Percentiles rank a stretch among this genome's conserved stretches.
Conservation (phyloP, 2,797 vertebrate genomes). For the Alfaro cultratus region DNA sequence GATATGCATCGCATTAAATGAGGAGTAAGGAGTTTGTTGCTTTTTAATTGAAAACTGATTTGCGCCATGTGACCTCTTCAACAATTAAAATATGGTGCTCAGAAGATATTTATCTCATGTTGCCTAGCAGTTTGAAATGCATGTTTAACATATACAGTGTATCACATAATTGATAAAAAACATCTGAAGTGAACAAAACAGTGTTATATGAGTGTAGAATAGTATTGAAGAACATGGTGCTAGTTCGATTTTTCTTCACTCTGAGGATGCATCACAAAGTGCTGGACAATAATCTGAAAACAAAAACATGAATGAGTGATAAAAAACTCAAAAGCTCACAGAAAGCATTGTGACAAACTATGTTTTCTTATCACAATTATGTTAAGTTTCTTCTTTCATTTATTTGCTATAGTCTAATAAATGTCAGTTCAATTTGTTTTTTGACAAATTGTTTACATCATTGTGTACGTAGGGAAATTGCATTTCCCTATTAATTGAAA, state of each 20-base stretch:
- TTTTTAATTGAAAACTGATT: neutral
- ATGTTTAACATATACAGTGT: neutral
- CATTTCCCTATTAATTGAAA: neutral
- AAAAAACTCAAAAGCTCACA: neutral
- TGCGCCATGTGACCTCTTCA: neutral
- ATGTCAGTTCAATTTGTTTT: neutral
- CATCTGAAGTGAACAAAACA: neutral
- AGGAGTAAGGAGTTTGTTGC: neutral
- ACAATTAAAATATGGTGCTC: neutral
- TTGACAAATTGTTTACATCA: neutral
- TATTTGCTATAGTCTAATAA: neutral
- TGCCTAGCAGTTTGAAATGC: neutral
- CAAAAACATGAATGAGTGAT: neutral
- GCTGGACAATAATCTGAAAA: constrained; percentile 60
- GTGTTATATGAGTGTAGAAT: neutral
- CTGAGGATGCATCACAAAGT: constrained; percentile 11
- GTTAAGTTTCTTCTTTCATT: neutral
- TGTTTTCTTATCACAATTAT: neutral
- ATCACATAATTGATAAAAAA: neutral
- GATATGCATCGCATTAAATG: neutral
- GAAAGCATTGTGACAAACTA: neutral
- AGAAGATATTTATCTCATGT: neutral
- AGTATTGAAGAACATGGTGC: constrained; percentile 7
- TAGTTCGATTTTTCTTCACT: constrained; percentile 23
- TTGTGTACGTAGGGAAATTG: neutral